Evolutionary conservation across 1,140 invertebrate genomes (phyloP).

Genomic region (Microplitis mediator): DNA sequence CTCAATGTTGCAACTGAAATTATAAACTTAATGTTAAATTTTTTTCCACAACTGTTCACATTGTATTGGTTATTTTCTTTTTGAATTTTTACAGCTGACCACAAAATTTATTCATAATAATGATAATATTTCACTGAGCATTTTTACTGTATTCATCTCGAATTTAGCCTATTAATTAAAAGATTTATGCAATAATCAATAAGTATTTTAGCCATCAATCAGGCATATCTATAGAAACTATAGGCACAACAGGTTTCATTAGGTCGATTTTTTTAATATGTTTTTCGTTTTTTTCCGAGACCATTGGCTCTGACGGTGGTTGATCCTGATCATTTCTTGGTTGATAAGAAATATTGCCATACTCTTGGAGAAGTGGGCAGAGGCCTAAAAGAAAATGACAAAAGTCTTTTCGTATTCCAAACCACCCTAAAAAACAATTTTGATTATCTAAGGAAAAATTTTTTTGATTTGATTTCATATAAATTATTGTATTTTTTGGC

Average conservation of each 20-base stretch:
- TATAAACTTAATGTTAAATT: neutral
- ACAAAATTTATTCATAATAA: neutral
- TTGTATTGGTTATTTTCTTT: neutral
- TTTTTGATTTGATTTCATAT: too few relatives aligned
- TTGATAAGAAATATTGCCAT: constrained; percentile 95
- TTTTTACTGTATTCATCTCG: neutral
- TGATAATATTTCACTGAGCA: neutral
- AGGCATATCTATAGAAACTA: constrained; percentile 86
- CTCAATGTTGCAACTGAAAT: neutral
- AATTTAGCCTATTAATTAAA: neutral
- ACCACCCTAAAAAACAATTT: constrained; percentile 84
- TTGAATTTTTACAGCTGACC: too few relatives aligned
- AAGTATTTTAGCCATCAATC: constrained; percentile 68
- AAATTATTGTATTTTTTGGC: too few relatives aligned
- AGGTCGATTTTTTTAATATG: constrained; percentile 75
- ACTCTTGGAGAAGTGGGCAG: constrained; percentile 94
- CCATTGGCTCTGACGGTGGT: constrained; percentile 63
- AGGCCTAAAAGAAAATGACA: constrained; percentile 91
- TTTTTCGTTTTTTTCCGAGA: constrained; percentile 66
- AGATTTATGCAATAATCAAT: neutral
- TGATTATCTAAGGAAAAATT: neutral
- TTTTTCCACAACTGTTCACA: neutral
- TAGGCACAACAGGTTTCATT: constrained; percentile 83
- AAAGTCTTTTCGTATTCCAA: constrained; percentile 96
- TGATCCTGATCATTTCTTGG: constrained; percentile 63